Base-by-base conservation (phyloP, 2,113 vertebrate species). In the Procapra przewalskii region DNA sequence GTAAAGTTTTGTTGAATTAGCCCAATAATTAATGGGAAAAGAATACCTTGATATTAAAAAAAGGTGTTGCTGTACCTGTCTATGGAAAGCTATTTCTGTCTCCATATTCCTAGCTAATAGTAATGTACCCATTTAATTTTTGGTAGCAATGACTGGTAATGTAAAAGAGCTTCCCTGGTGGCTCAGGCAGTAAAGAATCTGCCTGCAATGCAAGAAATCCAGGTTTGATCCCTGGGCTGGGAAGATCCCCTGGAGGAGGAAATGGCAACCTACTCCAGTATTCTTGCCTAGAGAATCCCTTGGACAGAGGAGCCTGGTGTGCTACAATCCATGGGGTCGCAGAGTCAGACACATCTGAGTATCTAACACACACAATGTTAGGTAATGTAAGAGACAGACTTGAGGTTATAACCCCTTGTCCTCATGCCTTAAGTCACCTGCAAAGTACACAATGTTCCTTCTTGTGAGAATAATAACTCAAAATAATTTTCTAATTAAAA, bases 381-480 rank as follows among this genome's bases (percentile, higher is more conserved):
- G n/a, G n/a, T 71, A 23, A 71, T 6, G 9, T 23, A 40, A 71
- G 31, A 60, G 16, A 59, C 52, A 36, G 6, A 52, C 33, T 40
- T 33, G 54, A 4, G 23, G 19, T 48, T 48, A 59, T 14, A 52
- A 71, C 0, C 95, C 55, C 14, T 85, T 52, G 62, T 3, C 1
- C 75, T 94, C 80, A 17, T 16, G 57, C n/a, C 97, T 93, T 91
- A 95, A 95, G 55, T 89, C 52, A 67, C 10, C 16, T 64, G 94
- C 90, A 75, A 9, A 27, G 2, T 55, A 96, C 43, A 84, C 43
- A 43, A 29, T 31, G 6, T 57, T 82, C 36, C 17, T 80, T 60
- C 31, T 16, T 79, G 85, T 5, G 3, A 80, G 25, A 84, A 92
- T 36, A 84, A 48, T 59, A 62, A 17, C 17, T 43, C 29, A 85